Conservation (phyloP, 2,113 vertebrate species). For the Percina caprodes region DNA sequence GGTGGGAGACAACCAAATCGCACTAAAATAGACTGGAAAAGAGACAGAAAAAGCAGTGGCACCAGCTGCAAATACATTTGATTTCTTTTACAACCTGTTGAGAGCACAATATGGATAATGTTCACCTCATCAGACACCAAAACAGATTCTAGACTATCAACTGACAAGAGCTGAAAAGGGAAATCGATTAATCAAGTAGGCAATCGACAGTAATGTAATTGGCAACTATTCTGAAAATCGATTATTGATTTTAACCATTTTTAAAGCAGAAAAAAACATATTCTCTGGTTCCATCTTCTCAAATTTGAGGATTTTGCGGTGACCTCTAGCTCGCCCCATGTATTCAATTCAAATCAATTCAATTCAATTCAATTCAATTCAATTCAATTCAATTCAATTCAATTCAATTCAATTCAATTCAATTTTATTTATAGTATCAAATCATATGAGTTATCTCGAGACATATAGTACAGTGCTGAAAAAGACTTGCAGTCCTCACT, state of each 20-base stretch:
- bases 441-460: too few relatives aligned
- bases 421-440: too few relatives aligned
- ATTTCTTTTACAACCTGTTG: conserved; percentile 26
- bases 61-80: conserved; percentile 29
- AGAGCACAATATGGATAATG: conserved; percentile 13
- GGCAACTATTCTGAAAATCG: neutral
- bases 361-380: too few relatives aligned
- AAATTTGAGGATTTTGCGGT: too few relatives aligned
- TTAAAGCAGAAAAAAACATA: neutral
- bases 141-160: conserved; percentile 8
- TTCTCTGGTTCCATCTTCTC: neutral
- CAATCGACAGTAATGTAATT: neutral
- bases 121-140: neutral
- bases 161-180: neutral
- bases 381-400: too few relatives aligned
- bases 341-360: too few relatives aligned
- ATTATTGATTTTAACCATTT: neutral
- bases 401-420: too few relatives aligned
- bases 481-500: too few relatives aligned
- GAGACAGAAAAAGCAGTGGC: neutral
- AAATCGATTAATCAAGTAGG: neutral
- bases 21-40: conserved; percentile 30
- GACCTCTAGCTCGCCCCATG: too few relatives aligned
- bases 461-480: too few relatives aligned
- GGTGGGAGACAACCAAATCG: conserved; percentile 24